Conservation (phyloP, 1,140 invertebrate species). For the Macrobrachium rosenbergii region DNA sequence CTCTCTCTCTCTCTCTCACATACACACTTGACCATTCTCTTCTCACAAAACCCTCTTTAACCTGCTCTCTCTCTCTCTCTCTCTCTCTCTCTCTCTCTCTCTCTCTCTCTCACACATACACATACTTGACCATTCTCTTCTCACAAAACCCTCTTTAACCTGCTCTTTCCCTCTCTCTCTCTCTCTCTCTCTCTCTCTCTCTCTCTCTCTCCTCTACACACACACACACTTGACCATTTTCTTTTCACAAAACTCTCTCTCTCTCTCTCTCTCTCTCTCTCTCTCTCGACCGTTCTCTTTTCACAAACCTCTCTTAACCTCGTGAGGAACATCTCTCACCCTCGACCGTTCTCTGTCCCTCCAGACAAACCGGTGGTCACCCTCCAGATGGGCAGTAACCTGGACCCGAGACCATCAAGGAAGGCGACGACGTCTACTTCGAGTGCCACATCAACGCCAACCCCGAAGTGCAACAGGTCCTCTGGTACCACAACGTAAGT, state of each 20-base stretch:
- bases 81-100: neutral
- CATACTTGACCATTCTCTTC: too few relatives aligned
- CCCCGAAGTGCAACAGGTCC: slow-evolving; percentile 70
- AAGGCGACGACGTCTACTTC: slow-evolving; percentile 73
- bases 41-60: too few relatives aligned
- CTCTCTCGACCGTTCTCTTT: too few relatives aligned
- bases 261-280: neutral
- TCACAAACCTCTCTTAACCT: too few relatives aligned
- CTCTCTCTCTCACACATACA: neutral
- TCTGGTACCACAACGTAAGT: slow-evolving; percentile 71
- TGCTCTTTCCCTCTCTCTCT: too few relatives aligned
- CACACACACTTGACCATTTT: too few relatives aligned
- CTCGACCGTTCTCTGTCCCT: neutral
- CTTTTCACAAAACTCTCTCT: too few relatives aligned
- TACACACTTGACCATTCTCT: too few relatives aligned
- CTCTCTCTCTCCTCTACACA: neutral
- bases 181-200: neutral
- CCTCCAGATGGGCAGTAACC: slow-evolving; percentile 84
- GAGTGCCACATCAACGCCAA: slow-evolving; percentile 72
- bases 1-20: neutral
- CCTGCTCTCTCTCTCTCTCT: neutral
- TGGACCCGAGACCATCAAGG: slow-evolving; percentile 84
- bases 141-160: too few relatives aligned
- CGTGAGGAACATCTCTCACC: too few relatives aligned
- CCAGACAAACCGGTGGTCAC: slow-evolving; percentile 76